These are phyloP conservation scores for Scomberomorus guttatus DNA, from an alignment of 2,797 vertebrate genomes.

Conservation along the genomic window DNA sequence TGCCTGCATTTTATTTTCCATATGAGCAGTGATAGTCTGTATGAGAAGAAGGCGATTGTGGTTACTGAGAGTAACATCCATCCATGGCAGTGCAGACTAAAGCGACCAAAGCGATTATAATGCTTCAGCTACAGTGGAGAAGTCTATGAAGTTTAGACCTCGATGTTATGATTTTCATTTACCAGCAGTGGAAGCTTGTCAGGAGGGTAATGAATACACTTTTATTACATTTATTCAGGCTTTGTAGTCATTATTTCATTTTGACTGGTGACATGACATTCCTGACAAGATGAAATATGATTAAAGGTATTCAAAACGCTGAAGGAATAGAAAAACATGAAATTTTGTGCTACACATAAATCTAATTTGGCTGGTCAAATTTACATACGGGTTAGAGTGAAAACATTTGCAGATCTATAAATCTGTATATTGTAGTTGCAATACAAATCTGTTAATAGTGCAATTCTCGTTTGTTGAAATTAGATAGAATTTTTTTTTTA, in stretches of 20 bases:
- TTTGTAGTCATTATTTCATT: not conserved
- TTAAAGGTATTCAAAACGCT: not conserved
- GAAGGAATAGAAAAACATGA: not conserved
- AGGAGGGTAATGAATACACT: not conserved
- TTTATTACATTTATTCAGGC: not conserved
- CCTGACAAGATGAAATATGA: not conserved
- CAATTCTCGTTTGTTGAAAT: not conserved
- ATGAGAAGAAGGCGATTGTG: not conserved
- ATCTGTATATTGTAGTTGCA: not conserved
- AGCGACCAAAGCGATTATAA: constrained; percentile 3
- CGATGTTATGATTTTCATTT: constrained; percentile 46
- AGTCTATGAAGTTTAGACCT: constrained; percentile 42
- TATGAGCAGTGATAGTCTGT: too few relatives aligned
- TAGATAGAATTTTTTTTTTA: too few relatives aligned
- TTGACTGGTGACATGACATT: not conserved
- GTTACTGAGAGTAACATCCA: not conserved
- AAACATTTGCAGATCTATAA: not conserved
- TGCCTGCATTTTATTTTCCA: not conserved
- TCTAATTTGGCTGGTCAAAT: not conserved
- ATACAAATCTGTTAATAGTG: not conserved
- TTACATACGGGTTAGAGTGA: not conserved
- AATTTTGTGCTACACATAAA: not conserved
- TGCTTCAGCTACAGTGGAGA: constrained; percentile 34
- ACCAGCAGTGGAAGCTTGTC: constrained; percentile 11
- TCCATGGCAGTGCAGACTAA: not conserved